A percentile compares a stretch with the other conserved stretches of the same genome.
phyloP scores from a whole-genome alignment of 2,113 vertebrate species.

The Solea senegalensis region DNA sequence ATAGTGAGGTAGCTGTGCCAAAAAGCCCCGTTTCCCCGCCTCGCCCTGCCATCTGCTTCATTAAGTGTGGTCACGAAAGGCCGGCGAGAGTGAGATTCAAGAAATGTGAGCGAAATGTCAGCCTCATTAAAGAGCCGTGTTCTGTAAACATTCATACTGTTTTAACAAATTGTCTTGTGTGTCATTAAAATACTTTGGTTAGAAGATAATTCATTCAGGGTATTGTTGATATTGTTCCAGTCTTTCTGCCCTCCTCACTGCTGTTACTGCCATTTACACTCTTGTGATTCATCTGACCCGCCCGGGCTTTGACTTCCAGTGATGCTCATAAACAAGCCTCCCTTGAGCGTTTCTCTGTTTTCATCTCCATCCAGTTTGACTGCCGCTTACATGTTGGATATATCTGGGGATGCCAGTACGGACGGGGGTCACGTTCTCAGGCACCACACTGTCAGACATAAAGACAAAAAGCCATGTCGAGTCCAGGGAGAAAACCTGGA shows the following conservation, averaged over 20 bases:
- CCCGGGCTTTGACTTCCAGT: conserved; percentile 54
- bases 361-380: conserved; percentile 53
- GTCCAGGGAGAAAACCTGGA: conserved; percentile 6
- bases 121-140: conserved; percentile 11
- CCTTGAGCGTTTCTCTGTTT: conserved; percentile 56
- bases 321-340: conserved; percentile 62
- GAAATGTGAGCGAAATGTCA: background rate
- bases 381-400: conserved; percentile 36
- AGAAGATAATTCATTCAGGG: conserved; percentile 20
- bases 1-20: conserved; percentile 55
- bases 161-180: conserved; percentile 31
- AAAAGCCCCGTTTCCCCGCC: conserved; percentile 44
- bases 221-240: conserved; percentile 10
- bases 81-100: conserved; percentile 48
- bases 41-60: conserved; percentile 73
- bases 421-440: conserved; percentile 29
- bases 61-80: conserved; percentile 61
- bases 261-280: conserved; percentile 41
- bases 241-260: conserved; percentile 22
- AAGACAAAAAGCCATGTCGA: conserved; percentile 22
- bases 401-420: conserved; percentile 41
- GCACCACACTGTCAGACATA: conserved; percentile 4
- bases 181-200: conserved; percentile 34
- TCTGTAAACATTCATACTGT: conserved; percentile 56
- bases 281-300: conserved; percentile 44